Evolutionary conservation across 2,888 invertebrate species (phyloP).

Genomic region (Limnephilus auricula): DNA sequence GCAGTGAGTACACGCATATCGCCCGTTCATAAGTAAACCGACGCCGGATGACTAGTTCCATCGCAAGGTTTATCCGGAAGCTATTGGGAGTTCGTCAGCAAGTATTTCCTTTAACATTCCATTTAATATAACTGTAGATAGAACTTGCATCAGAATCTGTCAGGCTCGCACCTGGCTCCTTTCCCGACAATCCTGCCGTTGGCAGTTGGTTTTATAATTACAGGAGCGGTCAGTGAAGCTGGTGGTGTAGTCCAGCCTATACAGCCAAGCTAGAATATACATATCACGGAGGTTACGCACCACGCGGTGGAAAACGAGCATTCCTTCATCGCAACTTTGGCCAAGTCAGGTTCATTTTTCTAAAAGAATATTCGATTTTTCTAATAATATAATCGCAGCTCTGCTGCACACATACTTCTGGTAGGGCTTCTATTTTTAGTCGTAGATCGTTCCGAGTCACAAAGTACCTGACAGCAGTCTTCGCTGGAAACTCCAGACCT

Average conservation of each 20-base stretch:
- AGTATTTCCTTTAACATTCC: neutral
- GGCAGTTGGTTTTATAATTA: neutral
- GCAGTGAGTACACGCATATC: neutral
- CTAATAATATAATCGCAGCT: neutral
- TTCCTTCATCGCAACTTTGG: neutral
- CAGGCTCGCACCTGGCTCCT: neutral
- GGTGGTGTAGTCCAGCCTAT: neutral
- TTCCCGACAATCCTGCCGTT: neutral
- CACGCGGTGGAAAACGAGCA: neutral
- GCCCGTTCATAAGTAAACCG: neutral
- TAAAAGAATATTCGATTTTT: neutral
- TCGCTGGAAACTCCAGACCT: neutral
- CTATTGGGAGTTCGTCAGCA: neutral
- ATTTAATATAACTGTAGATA: neutral
- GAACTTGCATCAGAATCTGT: neutral
- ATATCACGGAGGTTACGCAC: neutral
- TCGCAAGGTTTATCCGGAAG: neutral
- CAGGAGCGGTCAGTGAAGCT: neutral
- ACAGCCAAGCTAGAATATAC: neutral
- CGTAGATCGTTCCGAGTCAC: neutral
- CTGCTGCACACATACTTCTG: neutral
- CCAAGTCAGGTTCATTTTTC: neutral
- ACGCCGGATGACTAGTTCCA: neutral
- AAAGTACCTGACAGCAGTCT: neutral
- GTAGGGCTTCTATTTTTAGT: slow-evolving; percentile 15